Base-by-base conservation (phyloP, 2,113 vertebrate species). In the Forbesichthys agassizii region DNA sequence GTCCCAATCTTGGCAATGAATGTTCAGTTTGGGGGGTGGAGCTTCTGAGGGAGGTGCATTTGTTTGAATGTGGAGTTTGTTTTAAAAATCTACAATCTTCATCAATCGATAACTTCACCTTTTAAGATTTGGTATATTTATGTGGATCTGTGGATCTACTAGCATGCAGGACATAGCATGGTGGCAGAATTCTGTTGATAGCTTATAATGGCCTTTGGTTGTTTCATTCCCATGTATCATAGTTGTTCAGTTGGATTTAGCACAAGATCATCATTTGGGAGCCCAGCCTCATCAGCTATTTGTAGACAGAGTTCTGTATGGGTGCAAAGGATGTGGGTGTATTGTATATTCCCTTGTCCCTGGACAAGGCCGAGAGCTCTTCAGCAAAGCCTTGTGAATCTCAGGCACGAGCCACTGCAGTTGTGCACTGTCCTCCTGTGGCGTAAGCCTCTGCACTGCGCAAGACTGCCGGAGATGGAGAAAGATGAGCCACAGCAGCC, bases 371-470 rank as follows among this genome's bases (percentile, higher is more conserved):
- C 36, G 68, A 64, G 64, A 80, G 76, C 83, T 77, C 64, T 74
- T 71, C 73, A 80, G 74, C 69, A 68, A 80, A 77, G 69, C 79
- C 66, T 70, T 79, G 61, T 80, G 85, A 87, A 86, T 86, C 84
- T 79, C 58, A 75, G 80, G 71, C 83, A 88, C 73, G 73, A 88
- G 83, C 81, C 78, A 86, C 82, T 90, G 85, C 84, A 75, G 87
- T 68, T 82, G 72, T 76, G 66, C 51, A 57, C 73, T 80, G 59
- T 82, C 78, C 75, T 85, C 71, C 63, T 8, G 33, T 46, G 59
- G 68, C 55, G 51, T 75, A 79, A 85, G 79, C 74, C 83, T 75
- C 86, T 76, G 85, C 82, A 87, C 71, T 90, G 84, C 81, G 82
- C 78, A 71, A 84, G 68, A 72, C 72, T 63, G 74, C 75, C 54